Evolutionary conservation across 2,888 invertebrate species (phyloP).

Genomic region (Octonoba sinensis): DNA sequence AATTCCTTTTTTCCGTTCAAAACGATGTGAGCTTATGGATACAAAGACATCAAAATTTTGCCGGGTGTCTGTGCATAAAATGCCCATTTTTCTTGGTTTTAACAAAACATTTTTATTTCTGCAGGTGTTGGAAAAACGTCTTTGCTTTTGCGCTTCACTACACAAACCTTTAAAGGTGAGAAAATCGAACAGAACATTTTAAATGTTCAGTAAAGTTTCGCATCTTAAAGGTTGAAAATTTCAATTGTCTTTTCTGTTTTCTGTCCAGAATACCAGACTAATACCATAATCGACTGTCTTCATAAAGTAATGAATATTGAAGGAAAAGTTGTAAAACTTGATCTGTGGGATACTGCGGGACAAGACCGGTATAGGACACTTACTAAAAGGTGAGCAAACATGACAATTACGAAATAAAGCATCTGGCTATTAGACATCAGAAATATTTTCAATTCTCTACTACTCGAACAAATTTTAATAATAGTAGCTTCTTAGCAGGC

Average conservation of each 20-base stretch:
- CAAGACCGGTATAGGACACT: constrained; percentile 33
- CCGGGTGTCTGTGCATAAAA: too few species aligned
- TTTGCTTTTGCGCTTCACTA: constrained; percentile 13
- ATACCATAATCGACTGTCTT: constrained; percentile 8
- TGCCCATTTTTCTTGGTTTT: too few species aligned
- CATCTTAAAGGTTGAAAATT: neutral
- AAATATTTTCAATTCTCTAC: too few species aligned
- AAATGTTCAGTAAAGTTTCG: constrained; percentile 1
- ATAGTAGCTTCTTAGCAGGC: too few species aligned
- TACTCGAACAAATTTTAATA: too few species aligned
- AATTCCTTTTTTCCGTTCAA: too few species aligned
- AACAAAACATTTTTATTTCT: neutral
- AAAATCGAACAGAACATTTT: neutral
- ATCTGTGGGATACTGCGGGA: constrained; percentile 45
- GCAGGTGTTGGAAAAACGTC: constrained; percentile 51
- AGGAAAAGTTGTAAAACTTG: neutral
- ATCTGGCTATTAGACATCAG: too few species aligned
- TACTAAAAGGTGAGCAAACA: constrained; percentile 10
- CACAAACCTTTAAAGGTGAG: constrained; percentile 32
- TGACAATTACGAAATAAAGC: too few species aligned
- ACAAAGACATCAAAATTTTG: too few species aligned
- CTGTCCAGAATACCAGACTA: constrained; percentile 2
- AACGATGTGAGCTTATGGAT: too few species aligned
- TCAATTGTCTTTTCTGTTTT: neutral
- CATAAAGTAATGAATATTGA: neutral